Percentiles rank a stretch among this genome's conserved stretches.
phyloP scores from a whole-genome alignment of 2,888 invertebrate species.

The Catocala sponsa region DNA sequence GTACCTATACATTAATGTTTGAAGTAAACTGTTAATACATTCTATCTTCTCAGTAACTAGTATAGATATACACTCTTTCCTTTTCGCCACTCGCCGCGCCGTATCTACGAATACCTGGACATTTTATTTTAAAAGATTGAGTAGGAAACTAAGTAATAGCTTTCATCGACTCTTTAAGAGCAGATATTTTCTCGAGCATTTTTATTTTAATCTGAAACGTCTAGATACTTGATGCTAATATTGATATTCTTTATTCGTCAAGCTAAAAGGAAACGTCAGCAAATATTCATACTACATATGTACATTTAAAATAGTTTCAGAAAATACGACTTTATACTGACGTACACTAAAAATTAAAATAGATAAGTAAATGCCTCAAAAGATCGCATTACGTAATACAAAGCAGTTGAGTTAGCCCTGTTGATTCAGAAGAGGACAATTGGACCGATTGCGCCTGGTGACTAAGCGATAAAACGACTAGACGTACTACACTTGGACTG shows the following conservation, averaged over 20 bases:
- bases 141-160: slow-evolving; percentile 9
- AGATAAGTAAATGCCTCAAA: slow-evolving; percentile 28
- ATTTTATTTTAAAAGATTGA: slow-evolving; percentile 4
- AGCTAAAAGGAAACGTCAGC: too few relatives aligned
- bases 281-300: background rate
- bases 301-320: background rate
- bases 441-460: slow-evolving; percentile 40
- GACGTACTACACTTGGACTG: slow-evolving; percentile 36
- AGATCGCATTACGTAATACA: slow-evolving; percentile 43
- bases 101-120: too few relatives aligned
- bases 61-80: too few relatives aligned
- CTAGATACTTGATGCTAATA: background rate
- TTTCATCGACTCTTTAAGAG: slow-evolving; percentile 8
- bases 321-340: background rate
- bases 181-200: slow-evolving; percentile 5
- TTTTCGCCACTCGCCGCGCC: background rate
- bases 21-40: too few relatives aligned
- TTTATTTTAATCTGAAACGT: background rate
- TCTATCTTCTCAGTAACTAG: too few relatives aligned
- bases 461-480: slow-evolving; percentile 46
- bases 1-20: too few relatives aligned
- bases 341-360: slow-evolving; percentile 3
- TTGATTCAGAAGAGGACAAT: slow-evolving; percentile 51
- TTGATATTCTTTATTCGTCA: too few relatives aligned
- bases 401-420: slow-evolving; percentile 48